Evolutionary conservation across 2,113 vertebrate species (phyloP).

Genomic region (Alligator mississippiensis): DNA sequence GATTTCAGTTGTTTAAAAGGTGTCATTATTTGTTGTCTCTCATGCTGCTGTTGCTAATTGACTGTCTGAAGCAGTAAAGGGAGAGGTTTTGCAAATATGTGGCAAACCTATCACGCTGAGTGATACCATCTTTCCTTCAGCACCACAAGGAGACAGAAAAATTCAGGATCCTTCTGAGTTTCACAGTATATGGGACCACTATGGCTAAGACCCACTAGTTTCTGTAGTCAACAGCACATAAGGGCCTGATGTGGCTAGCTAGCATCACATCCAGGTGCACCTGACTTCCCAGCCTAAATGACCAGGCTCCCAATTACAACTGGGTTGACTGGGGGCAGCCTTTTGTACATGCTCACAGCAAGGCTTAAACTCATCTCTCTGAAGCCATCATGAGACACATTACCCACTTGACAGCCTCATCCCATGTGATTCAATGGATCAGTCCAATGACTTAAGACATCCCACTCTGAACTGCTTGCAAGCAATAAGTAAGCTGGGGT

Average conservation of each 20-base stretch:
- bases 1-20: neutral
- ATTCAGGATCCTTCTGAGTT: neutral
- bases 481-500: neutral
- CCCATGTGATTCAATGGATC: neutral
- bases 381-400: no score
- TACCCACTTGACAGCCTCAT: neutral
- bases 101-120: neutral
- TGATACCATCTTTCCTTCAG: neutral
- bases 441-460: neutral
- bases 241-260: no score
- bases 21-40: neutral
- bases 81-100: neutral
- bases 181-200: no score
- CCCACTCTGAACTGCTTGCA: neutral
- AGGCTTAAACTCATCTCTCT: no score
- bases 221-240: no score
- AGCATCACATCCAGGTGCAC: no score
- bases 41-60: neutral
- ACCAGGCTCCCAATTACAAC: no score
- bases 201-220: no score
- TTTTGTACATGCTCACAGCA: no score
- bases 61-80: neutral
- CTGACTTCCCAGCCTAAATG: no score
- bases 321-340: no score
- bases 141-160: neutral